Evolutionary conservation across 2,113 vertebrate genomes (phyloP).

Genomic region (Probosciger aterrimus): DNA sequence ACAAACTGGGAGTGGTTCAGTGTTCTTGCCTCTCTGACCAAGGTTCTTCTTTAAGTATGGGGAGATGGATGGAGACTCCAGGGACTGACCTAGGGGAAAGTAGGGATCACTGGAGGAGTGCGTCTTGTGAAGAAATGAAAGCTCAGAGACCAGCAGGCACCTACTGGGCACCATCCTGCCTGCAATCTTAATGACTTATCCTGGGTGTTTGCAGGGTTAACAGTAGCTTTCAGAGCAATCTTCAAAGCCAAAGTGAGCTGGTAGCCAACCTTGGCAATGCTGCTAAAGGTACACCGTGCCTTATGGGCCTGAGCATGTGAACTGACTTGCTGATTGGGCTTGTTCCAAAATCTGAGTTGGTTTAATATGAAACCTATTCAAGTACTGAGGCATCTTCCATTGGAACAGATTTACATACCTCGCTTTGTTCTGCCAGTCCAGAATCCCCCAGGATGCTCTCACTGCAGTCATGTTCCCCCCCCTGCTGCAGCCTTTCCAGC

Average conservation of each 20-base stretch:
- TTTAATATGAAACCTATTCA: conserved; percentile 61
- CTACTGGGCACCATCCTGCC: not conserved
- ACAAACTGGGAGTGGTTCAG: fast-evolving
- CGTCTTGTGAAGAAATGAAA: not conserved
- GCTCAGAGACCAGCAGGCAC: not conserved
- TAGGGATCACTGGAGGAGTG: not conserved
- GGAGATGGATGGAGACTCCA: not conserved
- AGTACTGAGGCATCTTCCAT: not conserved
- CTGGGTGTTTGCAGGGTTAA: not conserved
- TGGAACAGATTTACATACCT: not conserved
- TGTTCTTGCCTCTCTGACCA: not conserved
- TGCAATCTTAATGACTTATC: not conserved
- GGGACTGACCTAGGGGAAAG: not conserved
- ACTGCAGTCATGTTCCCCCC: too few species aligned
- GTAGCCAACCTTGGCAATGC: not conserved
- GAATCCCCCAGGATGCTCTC: not conserved
- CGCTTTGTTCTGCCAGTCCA: not conserved
- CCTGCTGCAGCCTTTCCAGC: not conserved
- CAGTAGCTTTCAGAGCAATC: not conserved
- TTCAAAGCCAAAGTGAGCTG: not conserved
- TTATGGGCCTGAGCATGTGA: not conserved
- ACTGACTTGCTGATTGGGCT: not conserved
- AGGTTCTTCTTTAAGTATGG: too few species aligned
- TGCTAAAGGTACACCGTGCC: not conserved
- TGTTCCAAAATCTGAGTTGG: conserved; percentile 45